Percentiles rank a stretch among this genome's conserved stretches.
Evolutionary conservation across 2,888 invertebrate species (phyloP).

Genomic region (Heliconius ethilla): DNA sequence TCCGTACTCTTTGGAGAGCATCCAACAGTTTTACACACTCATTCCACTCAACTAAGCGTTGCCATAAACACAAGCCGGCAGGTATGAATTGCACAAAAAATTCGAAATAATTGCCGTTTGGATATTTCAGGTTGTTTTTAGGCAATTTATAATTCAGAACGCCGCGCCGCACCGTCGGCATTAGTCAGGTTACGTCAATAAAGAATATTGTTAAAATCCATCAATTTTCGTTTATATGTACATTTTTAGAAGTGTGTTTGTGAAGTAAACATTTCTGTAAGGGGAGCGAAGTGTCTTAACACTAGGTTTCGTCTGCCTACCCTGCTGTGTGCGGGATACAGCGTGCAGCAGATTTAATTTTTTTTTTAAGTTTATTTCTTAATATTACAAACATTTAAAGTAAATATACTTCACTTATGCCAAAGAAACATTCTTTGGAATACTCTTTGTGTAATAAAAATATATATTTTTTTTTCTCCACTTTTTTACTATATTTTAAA

Average conservation of each 20-base stretch:
- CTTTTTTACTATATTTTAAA: background rate
- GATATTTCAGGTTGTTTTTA: slow-evolving; percentile 62
- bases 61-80: slow-evolving; percentile 79
- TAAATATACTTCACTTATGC: background rate
- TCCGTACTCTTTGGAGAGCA: slow-evolving; percentile 71
- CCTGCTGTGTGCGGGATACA: no score
- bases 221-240: no score
- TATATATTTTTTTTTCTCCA: background rate
- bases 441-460: background rate
- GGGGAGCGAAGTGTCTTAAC: no score
- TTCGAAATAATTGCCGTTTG: slow-evolving; percentile 75
- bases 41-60: slow-evolving; percentile 82
- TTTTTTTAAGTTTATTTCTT: no score
- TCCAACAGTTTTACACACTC: slow-evolving; percentile 82
- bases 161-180: slow-evolving; percentile 23
- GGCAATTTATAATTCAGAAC: slow-evolving; percentile 59
- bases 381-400: background rate
- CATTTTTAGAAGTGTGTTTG: no score
- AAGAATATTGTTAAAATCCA: background rate
- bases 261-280: no score
- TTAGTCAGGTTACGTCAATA: slow-evolving; percentile 2
- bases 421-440: background rate
- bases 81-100: slow-evolving; percentile 79
- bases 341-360: no score
- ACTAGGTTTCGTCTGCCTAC: no score